These are phyloP conservation scores for Coreoperca whiteheadi DNA, from an alignment of 2,113 vertebrate genomes.

Conservation along the genomic window DNA sequence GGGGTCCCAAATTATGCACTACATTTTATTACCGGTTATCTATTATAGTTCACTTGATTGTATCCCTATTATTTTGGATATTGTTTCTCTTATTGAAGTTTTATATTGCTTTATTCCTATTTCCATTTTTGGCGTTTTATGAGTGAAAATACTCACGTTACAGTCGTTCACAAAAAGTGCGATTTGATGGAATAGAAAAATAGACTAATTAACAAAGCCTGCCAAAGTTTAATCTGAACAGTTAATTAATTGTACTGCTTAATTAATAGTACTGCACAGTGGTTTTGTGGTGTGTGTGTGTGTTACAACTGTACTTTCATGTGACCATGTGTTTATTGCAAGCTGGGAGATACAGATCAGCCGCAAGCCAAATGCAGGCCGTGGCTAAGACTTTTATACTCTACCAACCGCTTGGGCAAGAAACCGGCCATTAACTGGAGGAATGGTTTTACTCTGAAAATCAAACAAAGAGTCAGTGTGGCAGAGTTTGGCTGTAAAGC, in stretches of 20 bases:
- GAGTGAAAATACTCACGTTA: not conserved
- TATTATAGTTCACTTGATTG: not conserved
- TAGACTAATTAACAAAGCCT: not conserved
- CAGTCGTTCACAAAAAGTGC: not conserved
- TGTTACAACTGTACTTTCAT: conserved; percentile 25
- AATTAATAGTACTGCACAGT: conserved; percentile 1
- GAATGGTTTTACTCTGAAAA: conserved; percentile 38
- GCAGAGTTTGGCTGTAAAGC: not conserved
- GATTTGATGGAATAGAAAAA: not conserved
- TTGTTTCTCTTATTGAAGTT: not conserved
- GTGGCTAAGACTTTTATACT: conserved; percentile 40
- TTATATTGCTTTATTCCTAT: not conserved
- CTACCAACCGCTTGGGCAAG: conserved; percentile 38
- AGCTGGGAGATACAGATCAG: conserved; percentile 49
- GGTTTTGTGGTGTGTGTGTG: conserved; percentile 50
- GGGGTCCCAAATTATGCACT: too few relatives aligned
- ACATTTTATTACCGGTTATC: not conserved
- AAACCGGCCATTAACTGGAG: conserved; percentile 30
- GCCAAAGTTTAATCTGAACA: not conserved
- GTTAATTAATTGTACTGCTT: not conserved
- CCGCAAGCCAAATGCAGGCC: conserved; percentile 45
- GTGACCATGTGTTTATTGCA: conserved; percentile 60
- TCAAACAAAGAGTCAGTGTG: not conserved
- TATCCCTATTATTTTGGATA: not conserved
- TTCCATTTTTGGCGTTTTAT: not conserved